A percentile compares a stretch with the other conserved stretches of the same genome.
These are phyloP conservation scores for Deroplatys truncata DNA, from an alignment of 2,888 invertebrate species.

Conservation along the genomic window DNA sequence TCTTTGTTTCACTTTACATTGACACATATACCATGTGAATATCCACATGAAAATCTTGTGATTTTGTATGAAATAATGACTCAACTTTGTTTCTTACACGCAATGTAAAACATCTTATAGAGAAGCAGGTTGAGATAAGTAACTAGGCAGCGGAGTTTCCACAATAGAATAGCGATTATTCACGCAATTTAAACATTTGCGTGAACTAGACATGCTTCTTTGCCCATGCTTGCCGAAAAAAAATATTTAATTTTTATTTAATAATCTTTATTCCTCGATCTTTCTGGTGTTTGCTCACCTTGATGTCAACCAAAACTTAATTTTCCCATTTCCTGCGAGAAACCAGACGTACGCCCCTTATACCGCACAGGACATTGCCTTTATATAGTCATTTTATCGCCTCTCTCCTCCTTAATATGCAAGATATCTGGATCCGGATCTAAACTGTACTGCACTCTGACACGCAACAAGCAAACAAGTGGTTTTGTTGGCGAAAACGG, in stretches of 20 bases:
- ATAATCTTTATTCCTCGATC: background rate
- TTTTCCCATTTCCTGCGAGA: background rate
- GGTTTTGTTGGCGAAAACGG: too few species aligned
- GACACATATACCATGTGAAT: too few species aligned
- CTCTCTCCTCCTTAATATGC: background rate
- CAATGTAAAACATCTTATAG: too few species aligned
- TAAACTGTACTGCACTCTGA: background rate
- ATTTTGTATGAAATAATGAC: too few species aligned
- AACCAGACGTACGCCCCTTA: background rate
- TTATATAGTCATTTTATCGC: background rate
- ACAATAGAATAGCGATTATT: background rate
- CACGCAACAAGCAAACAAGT: background rate
- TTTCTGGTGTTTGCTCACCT: background rate
- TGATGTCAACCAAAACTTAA: background rate
- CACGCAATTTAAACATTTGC: background rate
- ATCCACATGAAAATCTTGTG: too few species aligned
- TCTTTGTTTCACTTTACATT: too few species aligned
- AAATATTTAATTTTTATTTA: background rate
- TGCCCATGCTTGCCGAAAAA: background rate
- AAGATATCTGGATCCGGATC: background rate
- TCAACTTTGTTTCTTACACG: too few species aligned
- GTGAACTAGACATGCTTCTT: background rate
- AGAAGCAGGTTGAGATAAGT: too few species aligned
- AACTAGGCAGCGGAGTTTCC: background rate
- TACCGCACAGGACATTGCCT: background rate